Evolutionary conservation across 2,888 invertebrate genomes (phyloP), one percentile per base, ranked within the genome.

Genomic region (Drosophila algonquin): DNA sequence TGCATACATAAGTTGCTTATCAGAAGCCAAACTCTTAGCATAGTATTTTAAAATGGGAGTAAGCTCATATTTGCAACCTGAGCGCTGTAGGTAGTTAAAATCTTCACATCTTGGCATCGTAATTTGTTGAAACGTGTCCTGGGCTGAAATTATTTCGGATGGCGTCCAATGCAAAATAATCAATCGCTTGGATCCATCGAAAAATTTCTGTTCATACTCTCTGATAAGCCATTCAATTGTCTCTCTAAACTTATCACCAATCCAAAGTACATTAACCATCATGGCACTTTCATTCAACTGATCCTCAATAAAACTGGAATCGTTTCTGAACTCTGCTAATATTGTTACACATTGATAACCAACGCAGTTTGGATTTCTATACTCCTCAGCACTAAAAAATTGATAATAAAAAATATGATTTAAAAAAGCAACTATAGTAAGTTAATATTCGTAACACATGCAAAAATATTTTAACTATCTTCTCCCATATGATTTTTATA

Each of bases 121-220:
- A 0, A 97, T 93, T 27, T 93, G 93, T 1, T 91, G 78, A 76
- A 93, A 94, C 24, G 93, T 89, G 8, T 90, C 89, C 45, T 93
- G 92, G n/a, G 92, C 92, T 59, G 93, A 90, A 30, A 94, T 93
- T 35, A 95, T 92, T 54, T 94, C 93, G 47, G 94, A 95, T 0
- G 96, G 96, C 10, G 94, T 93, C 94, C 95, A 95, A 83, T 94
- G 94, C 71, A 96, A 93, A 62, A 96, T 93, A 21, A 96, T 90
- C 10, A 94, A 93, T 73, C 92, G 90, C 67, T 86, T 91, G 3
- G 76, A 76, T 59, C 77, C 72, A 32, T 76, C 51, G 1, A 55
- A 54, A 4, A 75, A 64, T 6, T 54, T 35, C 3, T 16, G 30
- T 4, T 46, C 18, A 46, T 89, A 91, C 1, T 57, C 56, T 3